A percentile compares a stretch with the other conserved stretches of the same genome.
These are phyloP conservation scores for Nasonia longicornis DNA, from an alignment of 1,140 invertebrate species.

Conservation along the genomic window DNA sequence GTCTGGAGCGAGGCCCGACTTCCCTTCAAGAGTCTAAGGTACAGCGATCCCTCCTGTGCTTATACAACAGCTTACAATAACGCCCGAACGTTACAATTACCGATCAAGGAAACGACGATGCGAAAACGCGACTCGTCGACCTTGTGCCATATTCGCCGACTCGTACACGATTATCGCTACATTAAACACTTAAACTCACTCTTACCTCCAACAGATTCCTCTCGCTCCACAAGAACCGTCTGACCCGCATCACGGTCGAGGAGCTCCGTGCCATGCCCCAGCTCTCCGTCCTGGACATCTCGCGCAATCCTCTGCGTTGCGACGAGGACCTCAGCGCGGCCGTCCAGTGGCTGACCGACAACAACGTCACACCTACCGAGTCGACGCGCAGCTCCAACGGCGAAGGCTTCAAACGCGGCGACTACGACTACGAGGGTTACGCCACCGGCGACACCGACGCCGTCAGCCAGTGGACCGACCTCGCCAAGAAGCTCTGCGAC, in stretches of 20 bases:
- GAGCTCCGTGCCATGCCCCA: constrained; percentile 64
- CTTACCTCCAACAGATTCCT: constrained; percentile 53
- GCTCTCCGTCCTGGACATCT: constrained; percentile 62
- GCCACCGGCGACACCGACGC: constrained; percentile 46
- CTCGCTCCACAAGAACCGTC: constrained; percentile 59
- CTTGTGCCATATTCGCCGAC: background rate
- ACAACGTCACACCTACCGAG: constrained; percentile 62
- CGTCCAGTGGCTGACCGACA: constrained; percentile 64
- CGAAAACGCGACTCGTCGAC: background rate
- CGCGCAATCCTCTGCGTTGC: constrained; percentile 65
- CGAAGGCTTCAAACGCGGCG: constrained; percentile 6
- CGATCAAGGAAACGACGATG: background rate
- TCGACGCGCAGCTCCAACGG: constrained; percentile 42
- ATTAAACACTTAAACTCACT: background rate
- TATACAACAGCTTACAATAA: background rate
- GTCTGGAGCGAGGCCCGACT: constrained; percentile 72
- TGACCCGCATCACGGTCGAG: constrained; percentile 62
- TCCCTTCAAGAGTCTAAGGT: constrained; percentile 43
- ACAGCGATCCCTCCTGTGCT: background rate
- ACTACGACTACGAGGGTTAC: constrained; percentile 42
- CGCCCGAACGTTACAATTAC: background rate
- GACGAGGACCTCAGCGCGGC: constrained; percentile 63
- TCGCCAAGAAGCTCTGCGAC: constrained; percentile 60
- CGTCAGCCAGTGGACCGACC: constrained; percentile 60
- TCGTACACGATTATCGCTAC: background rate